phyloP scores from a whole-genome alignment of 35 echinoderm and acorn worm species.

The Ophioderma brevispina region DNA sequence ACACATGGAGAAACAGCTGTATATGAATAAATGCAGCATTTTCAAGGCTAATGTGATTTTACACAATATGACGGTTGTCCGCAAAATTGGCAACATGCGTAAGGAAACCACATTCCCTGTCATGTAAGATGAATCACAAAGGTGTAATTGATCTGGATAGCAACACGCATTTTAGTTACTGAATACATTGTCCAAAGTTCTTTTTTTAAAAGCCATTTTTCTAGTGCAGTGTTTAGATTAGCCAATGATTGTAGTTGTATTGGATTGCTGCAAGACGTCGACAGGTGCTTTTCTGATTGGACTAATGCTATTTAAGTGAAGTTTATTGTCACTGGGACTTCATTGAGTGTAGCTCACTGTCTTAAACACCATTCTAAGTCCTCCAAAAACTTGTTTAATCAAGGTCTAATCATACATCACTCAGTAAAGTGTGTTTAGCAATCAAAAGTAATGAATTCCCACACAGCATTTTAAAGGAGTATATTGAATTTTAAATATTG shows the following conservation, averaged over 20 bases:
- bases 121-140: slow-evolving; percentile 5
- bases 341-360: background rate
- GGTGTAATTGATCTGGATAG: background rate
- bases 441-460: too few species aligned
- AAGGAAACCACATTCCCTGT: background rate
- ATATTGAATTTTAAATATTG: too few species aligned
- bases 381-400: background rate
- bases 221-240: background rate
- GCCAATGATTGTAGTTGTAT: background rate
- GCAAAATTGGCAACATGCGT: background rate
- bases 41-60: background rate
- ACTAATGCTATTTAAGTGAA: background rate
- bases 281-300: background rate
- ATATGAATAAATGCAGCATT: background rate
- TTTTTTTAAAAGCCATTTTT: background rate
- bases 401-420: background rate
- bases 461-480: too few species aligned
- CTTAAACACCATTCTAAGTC: background rate
- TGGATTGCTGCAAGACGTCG: background rate
- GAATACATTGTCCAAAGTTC: background rate
- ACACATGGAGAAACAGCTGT: too few species aligned
- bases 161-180: background rate
- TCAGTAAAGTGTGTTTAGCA: too few species aligned
- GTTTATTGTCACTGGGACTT: background rate
- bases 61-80: background rate